A percentile compares a stretch with the other conserved stretches of the same genome.
Conservation (phyloP, 2,888 invertebrate genomes). For the Osmoderma eremita region DNA sequence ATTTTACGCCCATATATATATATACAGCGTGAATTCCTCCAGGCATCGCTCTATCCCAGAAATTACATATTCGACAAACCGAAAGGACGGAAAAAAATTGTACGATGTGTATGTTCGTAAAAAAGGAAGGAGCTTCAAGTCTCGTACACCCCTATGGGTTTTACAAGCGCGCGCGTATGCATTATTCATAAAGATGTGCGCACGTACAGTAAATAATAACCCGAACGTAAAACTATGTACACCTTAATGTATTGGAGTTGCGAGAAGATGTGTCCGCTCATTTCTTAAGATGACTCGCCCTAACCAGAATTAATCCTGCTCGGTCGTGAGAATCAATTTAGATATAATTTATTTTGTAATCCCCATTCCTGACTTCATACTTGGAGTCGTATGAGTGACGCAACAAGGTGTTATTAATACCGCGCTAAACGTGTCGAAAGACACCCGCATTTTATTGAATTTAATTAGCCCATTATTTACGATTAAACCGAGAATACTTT, state of each 20-base stretch:
- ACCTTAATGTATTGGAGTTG: not conserved
- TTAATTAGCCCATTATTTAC: constrained; percentile 28
- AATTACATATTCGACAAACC: constrained; percentile 35
- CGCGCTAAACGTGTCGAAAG: constrained; percentile 40
- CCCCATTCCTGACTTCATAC: constrained; percentile 51
- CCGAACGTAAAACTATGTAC: constrained; percentile 8
- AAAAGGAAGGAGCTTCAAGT: constrained; percentile 15
- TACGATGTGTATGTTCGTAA: constrained; percentile 1
- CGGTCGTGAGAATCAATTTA: constrained; percentile 55
- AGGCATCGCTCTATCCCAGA: constrained; percentile 36
- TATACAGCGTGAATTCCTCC: constrained; percentile 45
- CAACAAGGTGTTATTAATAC: constrained; percentile 42
- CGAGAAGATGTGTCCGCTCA: constrained; percentile 3
- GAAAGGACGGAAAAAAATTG: constrained; percentile 6
- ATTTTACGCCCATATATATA: constrained; percentile 42
- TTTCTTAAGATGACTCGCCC: constrained; percentile 51
- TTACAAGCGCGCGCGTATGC: constrained; percentile 1
- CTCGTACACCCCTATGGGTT: constrained; percentile 18
- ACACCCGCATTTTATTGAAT: constrained; percentile 5
- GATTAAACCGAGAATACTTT: not conserved
- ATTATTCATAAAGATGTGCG: constrained; percentile 29
- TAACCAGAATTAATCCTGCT: constrained; percentile 52
- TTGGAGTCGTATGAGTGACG: constrained; percentile 36
- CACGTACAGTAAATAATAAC: constrained; percentile 18
- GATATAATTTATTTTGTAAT: constrained; percentile 54